Conservation (phyloP, 1,140 invertebrate species). For the Neodiprion fabricii region DNA sequence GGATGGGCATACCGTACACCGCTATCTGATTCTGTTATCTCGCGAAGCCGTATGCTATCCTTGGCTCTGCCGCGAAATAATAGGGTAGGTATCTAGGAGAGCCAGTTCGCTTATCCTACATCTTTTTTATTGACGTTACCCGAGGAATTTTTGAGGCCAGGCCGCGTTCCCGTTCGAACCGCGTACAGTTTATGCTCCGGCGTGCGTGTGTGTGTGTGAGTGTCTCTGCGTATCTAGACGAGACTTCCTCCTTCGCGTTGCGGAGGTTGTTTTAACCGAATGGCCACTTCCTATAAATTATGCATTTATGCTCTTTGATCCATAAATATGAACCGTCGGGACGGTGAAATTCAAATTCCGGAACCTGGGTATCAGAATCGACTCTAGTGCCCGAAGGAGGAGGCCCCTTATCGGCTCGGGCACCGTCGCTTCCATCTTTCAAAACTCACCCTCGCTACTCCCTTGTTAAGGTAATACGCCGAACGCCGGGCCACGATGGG, state of each 20-base stretch:
- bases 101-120: neutral
- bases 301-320: neutral
- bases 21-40: conserved; percentile 4
- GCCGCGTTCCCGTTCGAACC: too few relatives aligned
- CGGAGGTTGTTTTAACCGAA: conserved; percentile 4
- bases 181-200: too few relatives aligned
- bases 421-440: too few relatives aligned
- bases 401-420: too few relatives aligned
- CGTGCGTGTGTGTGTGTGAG: too few relatives aligned
- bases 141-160: neutral
- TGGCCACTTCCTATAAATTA: conserved; percentile 7
- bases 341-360: neutral
- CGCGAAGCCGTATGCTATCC: neutral
- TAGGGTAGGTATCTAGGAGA: conserved; percentile 4
- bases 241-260: neutral
- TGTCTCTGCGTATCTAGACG: too few relatives aligned
- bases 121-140: neutral
- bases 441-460: too few relatives aligned
- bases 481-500: too few relatives aligned
- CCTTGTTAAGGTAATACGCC: too few relatives aligned
- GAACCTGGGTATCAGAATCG: neutral
- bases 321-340: conserved; percentile 2
- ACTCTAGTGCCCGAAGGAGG: neutral
- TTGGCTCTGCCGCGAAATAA: conserved; percentile 6
- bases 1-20: neutral